Base-by-base conservation (phyloP, 2,113 vertebrate species). In the Chlamydotis undulata region DNA sequence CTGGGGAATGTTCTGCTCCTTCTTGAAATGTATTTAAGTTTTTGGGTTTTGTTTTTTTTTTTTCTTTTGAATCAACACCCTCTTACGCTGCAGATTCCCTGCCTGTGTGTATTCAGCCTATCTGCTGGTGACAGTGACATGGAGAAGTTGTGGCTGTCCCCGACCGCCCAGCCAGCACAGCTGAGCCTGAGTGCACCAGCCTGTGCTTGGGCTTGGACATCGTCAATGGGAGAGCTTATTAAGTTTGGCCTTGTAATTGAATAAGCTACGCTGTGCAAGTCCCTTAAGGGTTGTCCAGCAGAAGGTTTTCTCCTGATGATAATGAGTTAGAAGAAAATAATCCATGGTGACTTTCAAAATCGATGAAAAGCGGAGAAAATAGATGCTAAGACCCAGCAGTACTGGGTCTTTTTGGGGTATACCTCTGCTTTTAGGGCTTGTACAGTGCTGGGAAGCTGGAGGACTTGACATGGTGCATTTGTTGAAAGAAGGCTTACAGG, bases 151-250 rank as follows among this genome's bases (percentile, higher is more conserved):
- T 74, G 85, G 41, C 74, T 67, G 41, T 71, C 65, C 50, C 55
- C 0, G 0, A 53, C 47, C 0, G 9, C 43, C 49, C 68, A 82
- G 53, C 35, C 45, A 28, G 53, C 2, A 0, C 71, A 49, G 33
- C 81, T 35, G 53, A 29, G 52, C 53, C 39, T 17, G 26, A 28
- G 45, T n/a, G 35, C 64, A 37, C 52, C 84, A 60, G 70, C 29
- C 83, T 41, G 10, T 81, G 7, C 56, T 85, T 35, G 47, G 75
- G 37, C 76, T 87, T 95, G 65, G 53, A 59, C 67, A 83, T 90
- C 76, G 75, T 92, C 73, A 90, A 0, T 6, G 2, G 59, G 74
- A 91, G 57, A 78, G 75, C 65, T 93, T 90, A 79, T 61, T 71
- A 49, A 64, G 71, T 76, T 93, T 87, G 59, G 39, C 29, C 55